These are phyloP conservation scores for Zoanthus sansibaricus DNA, from an alignment of 92 coral and sea anemone genomes.

Conservation along the genomic window DNA sequence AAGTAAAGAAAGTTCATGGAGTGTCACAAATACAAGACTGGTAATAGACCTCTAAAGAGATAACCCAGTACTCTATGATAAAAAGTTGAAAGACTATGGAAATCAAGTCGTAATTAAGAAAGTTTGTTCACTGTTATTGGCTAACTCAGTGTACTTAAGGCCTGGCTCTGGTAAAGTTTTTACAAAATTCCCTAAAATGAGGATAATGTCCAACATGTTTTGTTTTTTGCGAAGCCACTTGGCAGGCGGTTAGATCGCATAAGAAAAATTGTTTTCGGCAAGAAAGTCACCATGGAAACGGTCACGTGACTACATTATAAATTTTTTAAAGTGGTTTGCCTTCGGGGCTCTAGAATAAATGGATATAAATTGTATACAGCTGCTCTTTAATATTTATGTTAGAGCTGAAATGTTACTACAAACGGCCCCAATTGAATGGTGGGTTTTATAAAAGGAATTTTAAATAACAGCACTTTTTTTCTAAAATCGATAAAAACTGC, in stretches of 20 bases:
- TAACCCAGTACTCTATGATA: conserved; percentile 46
- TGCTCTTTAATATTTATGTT: neutral
- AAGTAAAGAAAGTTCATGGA: neutral
- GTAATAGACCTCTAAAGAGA: conserved; percentile 45
- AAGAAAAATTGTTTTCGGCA: neutral
- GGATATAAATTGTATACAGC: neutral
- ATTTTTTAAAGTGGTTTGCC: neutral
- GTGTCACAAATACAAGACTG: conserved; percentile 39
- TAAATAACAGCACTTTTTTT: neutral
- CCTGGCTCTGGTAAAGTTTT: conserved; percentile 9
- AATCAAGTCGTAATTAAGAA: conserved; percentile 33
- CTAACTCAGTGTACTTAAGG: neutral
- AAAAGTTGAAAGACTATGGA: conserved; percentile 44
- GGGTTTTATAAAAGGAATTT: neutral
- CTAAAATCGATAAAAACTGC: neutral
- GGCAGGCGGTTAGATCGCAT: neutral
- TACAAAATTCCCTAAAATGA: neutral
- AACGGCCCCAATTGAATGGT: neutral
- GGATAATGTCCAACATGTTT: neutral
- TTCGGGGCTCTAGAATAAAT: conserved; percentile 7
- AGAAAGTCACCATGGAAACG: conserved; percentile 2
- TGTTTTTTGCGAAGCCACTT: neutral
- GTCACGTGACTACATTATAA: neutral
- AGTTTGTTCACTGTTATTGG: conserved; percentile 29
- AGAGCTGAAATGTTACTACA: neutral